phyloP scores from a whole-genome alignment of 2,888 invertebrate genomes.

The Ochropacha duplaris region DNA sequence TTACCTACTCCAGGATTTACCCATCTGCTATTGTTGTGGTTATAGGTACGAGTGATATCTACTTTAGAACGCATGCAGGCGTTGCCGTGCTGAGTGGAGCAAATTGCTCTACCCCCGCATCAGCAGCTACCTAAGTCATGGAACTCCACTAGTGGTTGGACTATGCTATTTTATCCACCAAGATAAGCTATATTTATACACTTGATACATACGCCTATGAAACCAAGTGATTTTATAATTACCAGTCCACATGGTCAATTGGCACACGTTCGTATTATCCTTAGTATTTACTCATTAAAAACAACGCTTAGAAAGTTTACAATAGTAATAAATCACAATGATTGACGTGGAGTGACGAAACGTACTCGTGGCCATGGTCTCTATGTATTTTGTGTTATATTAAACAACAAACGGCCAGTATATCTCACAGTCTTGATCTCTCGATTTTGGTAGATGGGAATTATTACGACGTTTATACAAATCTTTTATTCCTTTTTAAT shows the following conservation, averaged over 20 bases:
- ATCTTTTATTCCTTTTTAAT: background rate
- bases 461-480: background rate
- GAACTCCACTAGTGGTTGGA: no score
- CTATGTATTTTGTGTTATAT: slow-evolving; percentile 13
- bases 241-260: background rate
- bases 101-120: no score
- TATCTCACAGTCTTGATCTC: slow-evolving; percentile 23
- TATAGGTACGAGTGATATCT: no score
- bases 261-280: background rate
- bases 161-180: no score
- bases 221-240: background rate
- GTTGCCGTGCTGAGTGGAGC: no score
- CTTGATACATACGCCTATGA: background rate
- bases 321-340: slow-evolving; percentile 64
- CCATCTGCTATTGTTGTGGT: no score
- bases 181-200: background rate
- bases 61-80: no score
- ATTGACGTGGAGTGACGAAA: slow-evolving; percentile 64
- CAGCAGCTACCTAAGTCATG: no score
- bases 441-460: background rate
- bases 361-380: slow-evolving; percentile 12
- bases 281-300: slow-evolving; percentile 7
- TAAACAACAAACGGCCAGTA: slow-evolving; percentile 13
- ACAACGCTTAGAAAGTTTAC: slow-evolving; percentile 52
- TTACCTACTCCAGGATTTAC: no score